These are phyloP conservation scores for Triops cancriformis DNA, from an alignment of 1,140 invertebrate genomes.

Conservation along the genomic window DNA sequence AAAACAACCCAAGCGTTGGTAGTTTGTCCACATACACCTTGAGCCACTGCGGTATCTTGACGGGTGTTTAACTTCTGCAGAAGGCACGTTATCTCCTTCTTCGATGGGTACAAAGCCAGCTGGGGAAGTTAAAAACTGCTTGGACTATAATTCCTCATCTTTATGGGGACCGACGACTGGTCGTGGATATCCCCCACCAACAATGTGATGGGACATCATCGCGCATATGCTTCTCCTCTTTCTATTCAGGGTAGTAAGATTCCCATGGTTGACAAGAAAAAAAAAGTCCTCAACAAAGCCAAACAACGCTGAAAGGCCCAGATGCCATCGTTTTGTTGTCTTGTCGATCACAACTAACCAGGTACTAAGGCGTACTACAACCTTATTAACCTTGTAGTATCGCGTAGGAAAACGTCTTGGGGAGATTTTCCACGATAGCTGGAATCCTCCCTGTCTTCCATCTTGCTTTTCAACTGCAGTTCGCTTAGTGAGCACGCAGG, in stretches of 20 bases:
- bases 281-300: neutral
- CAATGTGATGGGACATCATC: neutral
- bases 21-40: too few species aligned
- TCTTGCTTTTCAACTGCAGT: neutral
- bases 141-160: too few species aligned
- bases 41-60: too few species aligned
- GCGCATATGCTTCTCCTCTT: neutral
- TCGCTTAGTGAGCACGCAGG: neutral
- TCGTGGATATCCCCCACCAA: too few species aligned
- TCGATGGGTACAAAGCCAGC: too few species aligned
- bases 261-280: neutral
- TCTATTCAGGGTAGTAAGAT: neutral
- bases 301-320: neutral
- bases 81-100: too few species aligned
- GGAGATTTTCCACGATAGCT: neutral
- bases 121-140: too few species aligned
- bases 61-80: too few species aligned
- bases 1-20: too few species aligned
- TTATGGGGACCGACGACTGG: too few species aligned
- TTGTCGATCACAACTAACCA: neutral
- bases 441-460: neutral
- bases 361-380: neutral
- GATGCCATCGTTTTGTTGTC: neutral
- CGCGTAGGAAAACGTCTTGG: too few species aligned
- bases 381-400: neutral